Evolutionary conservation across 2,888 invertebrate genomes (phyloP).

Genomic region (Nasonovia ribisnigri): DNA sequence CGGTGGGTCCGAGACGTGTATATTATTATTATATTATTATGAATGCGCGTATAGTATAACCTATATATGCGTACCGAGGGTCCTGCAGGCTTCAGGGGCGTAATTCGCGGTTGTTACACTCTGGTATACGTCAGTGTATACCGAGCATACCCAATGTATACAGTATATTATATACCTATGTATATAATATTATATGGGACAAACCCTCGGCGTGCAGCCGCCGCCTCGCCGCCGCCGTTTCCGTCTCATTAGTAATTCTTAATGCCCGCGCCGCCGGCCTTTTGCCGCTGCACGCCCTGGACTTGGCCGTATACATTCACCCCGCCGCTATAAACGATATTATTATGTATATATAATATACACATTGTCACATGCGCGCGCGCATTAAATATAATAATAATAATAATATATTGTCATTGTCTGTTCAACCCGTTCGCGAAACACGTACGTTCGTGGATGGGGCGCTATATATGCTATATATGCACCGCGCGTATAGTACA

Average conservation of each 20-base stretch:
- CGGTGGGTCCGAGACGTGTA: slow-evolving; percentile 46
- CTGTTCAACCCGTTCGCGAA: slow-evolving; percentile 57
- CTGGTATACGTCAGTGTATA: slow-evolving; percentile 36
- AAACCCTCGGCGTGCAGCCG: slow-evolving; percentile 40
- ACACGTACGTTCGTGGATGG: not conserved
- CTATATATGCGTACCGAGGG: slow-evolving; percentile 33
- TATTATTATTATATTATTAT: slow-evolving; percentile 57
- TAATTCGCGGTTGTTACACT: slow-evolving; percentile 62
- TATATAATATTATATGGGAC: slow-evolving; percentile 28
- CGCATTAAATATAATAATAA: not conserved
- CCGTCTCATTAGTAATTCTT: slow-evolving; percentile 64
- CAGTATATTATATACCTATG: not conserved
- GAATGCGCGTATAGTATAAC: not conserved
- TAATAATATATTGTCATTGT: slow-evolving; percentile 34
- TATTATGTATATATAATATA: slow-evolving; percentile 11
- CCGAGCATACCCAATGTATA: not conserved
- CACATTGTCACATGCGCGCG: slow-evolving; percentile 24
- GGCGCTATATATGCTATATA: not conserved
- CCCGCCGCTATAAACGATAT: not conserved
- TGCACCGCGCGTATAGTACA: not conserved
- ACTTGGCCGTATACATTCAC: slow-evolving; percentile 1
- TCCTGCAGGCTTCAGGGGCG: slow-evolving; percentile 52
- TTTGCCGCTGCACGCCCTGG: slow-evolving; percentile 11
- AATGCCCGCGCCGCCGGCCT: slow-evolving; percentile 52
- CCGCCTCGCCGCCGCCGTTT: slow-evolving; percentile 54